Conservation (phyloP, 2,113 vertebrate species). For the Perca schrenkii region DNA sequence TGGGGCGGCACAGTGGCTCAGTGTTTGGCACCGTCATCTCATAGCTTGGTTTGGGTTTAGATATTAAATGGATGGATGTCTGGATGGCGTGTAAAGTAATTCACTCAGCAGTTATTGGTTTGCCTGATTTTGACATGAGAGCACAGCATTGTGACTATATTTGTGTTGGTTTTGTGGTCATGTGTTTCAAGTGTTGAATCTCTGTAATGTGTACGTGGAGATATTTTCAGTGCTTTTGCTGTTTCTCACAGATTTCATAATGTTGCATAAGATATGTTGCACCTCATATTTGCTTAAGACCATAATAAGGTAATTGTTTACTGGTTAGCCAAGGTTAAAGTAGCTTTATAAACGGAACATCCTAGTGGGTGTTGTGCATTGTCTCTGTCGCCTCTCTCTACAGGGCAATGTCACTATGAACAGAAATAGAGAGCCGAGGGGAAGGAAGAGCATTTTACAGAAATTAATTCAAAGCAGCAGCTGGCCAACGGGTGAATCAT, state of each 20-base stretch:
- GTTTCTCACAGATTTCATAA: constrained; percentile 36
- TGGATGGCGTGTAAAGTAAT: constrained; percentile 11
- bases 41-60: background rate
- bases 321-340: constrained; percentile 23
- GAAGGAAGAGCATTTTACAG: constrained; percentile 29
- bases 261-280: background rate
- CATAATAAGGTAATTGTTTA: background rate
- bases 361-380: background rate
- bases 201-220: background rate
- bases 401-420: constrained; percentile 10
- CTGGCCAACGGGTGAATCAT: constrained; percentile 23
- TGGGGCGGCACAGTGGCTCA: background rate
- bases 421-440: constrained; percentile 19
- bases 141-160: background rate
- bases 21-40: constrained; percentile 5
- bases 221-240: background rate
- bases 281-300: constrained; percentile 7
- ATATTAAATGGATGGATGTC: background rate
- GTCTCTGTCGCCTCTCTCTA: constrained; percentile 13
- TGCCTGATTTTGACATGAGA: background rate
- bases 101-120: constrained; percentile 21
- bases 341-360: background rate
- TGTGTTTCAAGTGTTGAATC: constrained; percentile 1
- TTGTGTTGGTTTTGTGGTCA: background rate
- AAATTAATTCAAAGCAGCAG: constrained; percentile 53